Conservation (phyloP, 2,888 invertebrate genomes). For the Saturnia pavonia region DNA sequence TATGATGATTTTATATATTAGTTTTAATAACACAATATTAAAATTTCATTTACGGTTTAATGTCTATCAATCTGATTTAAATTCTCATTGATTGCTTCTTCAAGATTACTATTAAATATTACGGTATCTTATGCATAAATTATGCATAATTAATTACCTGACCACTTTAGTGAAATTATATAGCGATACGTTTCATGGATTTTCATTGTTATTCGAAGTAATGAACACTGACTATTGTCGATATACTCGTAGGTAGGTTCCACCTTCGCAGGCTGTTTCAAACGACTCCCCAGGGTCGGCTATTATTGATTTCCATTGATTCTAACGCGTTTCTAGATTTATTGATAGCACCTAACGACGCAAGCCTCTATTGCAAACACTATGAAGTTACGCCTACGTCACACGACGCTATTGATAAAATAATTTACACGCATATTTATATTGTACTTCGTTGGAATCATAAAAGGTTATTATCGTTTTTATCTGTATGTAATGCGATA, state of each 20-base stretch:
- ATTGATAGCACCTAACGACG: slow-evolving; percentile 53
- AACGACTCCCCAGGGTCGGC: slow-evolving; percentile 66
- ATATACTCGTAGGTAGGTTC: slow-evolving; percentile 37
- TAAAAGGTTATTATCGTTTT: background rate
- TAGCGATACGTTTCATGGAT: background rate
- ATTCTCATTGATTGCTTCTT: background rate
- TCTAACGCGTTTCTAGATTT: slow-evolving; percentile 73
- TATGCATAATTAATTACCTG: background rate
- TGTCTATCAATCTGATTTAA: background rate
- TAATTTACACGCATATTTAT: slow-evolving; percentile 8
- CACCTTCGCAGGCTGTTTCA: slow-evolving; percentile 43
- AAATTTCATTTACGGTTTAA: background rate
- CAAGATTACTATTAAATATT: background rate
- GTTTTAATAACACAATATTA: background rate
- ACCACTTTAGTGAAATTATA: slow-evolving; percentile 3
- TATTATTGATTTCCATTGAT: slow-evolving; percentile 77
- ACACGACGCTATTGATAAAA: slow-evolving; percentile 5
- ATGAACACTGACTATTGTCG: slow-evolving; percentile 31
- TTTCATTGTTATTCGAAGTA: slow-evolving; percentile 15
- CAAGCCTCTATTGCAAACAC: slow-evolving; percentile 39
- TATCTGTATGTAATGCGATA: background rate
- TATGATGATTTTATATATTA: background rate
- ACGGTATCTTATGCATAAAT: background rate
- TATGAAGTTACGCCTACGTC: slow-evolving; percentile 13
- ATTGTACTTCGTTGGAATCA: background rate